phyloP scores from a whole-genome alignment of 2,888 invertebrate species.

The Cosmia trapezina region DNA sequence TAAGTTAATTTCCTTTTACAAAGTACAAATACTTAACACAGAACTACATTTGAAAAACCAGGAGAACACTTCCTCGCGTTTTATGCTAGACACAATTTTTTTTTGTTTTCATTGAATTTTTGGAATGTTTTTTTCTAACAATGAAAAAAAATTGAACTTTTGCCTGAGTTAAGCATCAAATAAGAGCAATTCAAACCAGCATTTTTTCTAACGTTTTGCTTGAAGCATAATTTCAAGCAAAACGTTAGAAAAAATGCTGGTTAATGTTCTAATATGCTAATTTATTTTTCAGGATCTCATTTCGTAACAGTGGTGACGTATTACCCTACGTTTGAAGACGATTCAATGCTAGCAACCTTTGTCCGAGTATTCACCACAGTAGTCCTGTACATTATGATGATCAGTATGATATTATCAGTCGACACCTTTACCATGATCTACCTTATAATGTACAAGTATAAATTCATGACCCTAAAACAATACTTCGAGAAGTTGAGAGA shows the following conservation, averaged over 20 bases:
- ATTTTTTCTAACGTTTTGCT: no score
- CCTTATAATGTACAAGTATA: slow-evolving; percentile 84
- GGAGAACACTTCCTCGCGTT: not conserved
- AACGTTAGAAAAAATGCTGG: no score
- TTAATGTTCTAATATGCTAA: not conserved
- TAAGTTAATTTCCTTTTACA: slow-evolving; percentile 53
- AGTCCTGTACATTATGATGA: slow-evolving; percentile 75
- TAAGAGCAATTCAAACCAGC: not conserved
- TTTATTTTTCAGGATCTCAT: slow-evolving; percentile 77
- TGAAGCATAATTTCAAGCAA: no score
- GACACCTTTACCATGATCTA: slow-evolving; percentile 80
- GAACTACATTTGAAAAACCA: not conserved
- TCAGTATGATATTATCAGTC: slow-evolving; percentile 81
- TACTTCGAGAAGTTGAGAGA: slow-evolving; percentile 79
- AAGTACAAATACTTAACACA: not conserved
- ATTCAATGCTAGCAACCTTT: slow-evolving; percentile 71
- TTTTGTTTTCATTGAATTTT: not conserved
- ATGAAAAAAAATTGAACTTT: not conserved
- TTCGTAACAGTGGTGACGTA: slow-evolving; percentile 84
- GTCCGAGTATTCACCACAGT: slow-evolving; percentile 76
- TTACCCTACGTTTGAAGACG: slow-evolving; percentile 79
- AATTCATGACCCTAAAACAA: slow-evolving; percentile 81
- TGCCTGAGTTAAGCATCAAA: not conserved
- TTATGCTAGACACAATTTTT: no score
- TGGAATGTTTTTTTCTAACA: not conserved